A percentile compares a stretch with the other conserved stretches of the same genome.
Conservation (phyloP, 1,140 invertebrate genomes). For the Acarapis woodi region DNA sequence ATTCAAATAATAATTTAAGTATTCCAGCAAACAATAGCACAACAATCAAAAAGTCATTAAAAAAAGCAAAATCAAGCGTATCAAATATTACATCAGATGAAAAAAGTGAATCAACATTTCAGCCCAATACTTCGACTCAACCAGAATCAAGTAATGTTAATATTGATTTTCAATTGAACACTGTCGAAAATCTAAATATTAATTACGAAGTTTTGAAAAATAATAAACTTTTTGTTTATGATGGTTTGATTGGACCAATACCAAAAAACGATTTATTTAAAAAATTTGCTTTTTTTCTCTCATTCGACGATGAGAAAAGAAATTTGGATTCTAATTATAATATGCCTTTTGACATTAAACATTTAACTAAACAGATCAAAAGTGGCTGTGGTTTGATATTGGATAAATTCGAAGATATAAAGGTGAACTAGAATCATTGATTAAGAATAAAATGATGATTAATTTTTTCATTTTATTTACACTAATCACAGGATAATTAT, state of each 20-base stretch:
- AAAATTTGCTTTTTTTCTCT: not conserved
- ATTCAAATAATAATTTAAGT: no score
- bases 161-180: no score
- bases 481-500: slow-evolving; percentile 5
- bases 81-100: no score
- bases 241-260: not conserved
- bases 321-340: not conserved
- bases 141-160: no score
- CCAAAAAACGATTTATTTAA: not conserved
- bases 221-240: not conserved
- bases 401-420: slow-evolving; percentile 14
- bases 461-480: slow-evolving; percentile 1
- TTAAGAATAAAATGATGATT: slow-evolving; percentile 1
- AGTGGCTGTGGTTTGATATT: slow-evolving; percentile 16
- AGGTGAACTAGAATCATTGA: slow-evolving; percentile 12
- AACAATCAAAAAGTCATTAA: no score
- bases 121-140: no score
- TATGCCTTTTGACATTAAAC: slow-evolving; percentile 16
- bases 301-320: not conserved
- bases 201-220: no score
- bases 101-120: no score
- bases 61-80: no score
- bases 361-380: slow-evolving; percentile 15
- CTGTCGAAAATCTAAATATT: no score
- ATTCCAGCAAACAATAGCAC: no score